These are phyloP conservation scores for Drosophila vallismaia DNA, from an alignment of 2,888 invertebrate genomes.

Conservation along the genomic window DNA sequence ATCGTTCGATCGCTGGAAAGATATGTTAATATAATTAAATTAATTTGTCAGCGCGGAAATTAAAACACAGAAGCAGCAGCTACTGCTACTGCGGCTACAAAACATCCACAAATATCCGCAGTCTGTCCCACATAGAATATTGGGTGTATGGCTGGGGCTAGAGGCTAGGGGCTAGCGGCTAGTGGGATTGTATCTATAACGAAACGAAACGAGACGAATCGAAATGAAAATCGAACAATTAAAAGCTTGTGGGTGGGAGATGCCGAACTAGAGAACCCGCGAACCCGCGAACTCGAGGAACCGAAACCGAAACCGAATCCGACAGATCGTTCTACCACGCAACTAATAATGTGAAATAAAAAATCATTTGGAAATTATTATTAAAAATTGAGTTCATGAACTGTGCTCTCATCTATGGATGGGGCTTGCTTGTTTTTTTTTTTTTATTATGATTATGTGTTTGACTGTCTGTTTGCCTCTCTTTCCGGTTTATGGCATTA, in stretches of 20 bases:
- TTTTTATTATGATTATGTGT: slow-evolving; percentile 72
- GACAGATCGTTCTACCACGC: slow-evolving; percentile 22
- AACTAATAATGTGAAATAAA: slow-evolving; percentile 73
- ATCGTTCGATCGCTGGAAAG: slow-evolving; percentile 71
- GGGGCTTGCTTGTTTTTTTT: too few relatives aligned
- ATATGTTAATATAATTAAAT: slow-evolving; percentile 82
- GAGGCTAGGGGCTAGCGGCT: not conserved
- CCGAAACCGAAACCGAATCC: slow-evolving; percentile 8
- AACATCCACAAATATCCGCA: slow-evolving; percentile 15
- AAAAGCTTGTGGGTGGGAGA: slow-evolving; percentile 28
- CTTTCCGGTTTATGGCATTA: slow-evolving; percentile 39
- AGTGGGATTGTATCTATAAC: slow-evolving; percentile 53
- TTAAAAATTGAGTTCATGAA: slow-evolving; percentile 79
- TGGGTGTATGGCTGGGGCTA: not conserved
- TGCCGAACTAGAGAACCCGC: not conserved
- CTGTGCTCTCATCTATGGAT: slow-evolving; percentile 50
- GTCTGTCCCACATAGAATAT: not conserved
- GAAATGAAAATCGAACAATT: slow-evolving; percentile 76
- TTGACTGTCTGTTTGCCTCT: slow-evolving; percentile 44
- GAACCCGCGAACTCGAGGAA: not conserved
- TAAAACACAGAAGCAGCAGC: slow-evolving; percentile 59
- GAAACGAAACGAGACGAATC: slow-evolving; percentile 46
- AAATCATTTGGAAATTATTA: slow-evolving; percentile 78
- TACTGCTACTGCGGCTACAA: slow-evolving; percentile 5
- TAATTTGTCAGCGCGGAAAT: slow-evolving; percentile 79